Evolutionary conservation across 2,888 invertebrate species (phyloP), one percentile per base, ranked within the genome.

Genomic region (Cremastinae sp.): DNA sequence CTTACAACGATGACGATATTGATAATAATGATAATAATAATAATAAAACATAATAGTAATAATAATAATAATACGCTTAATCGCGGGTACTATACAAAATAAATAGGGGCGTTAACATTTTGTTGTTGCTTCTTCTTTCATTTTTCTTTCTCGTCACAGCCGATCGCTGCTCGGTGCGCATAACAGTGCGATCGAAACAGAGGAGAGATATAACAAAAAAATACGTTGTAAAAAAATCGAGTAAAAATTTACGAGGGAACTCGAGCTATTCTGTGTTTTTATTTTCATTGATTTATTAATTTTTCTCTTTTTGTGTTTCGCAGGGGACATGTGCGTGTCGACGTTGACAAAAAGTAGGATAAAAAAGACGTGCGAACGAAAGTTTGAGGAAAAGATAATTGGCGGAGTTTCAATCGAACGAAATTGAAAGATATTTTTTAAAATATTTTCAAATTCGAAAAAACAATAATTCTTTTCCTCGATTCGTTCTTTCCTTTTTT

Each of bases 31-130:
- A 62, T 14, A 41, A 28, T 22, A 20, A 68, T 56, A 20, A 55
- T 43, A 53, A 61, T 37, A 41, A 43, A 55, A 55, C 43, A 55
- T 56, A 66, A 66, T 66, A 66, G 45, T 68, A 56, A 56, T 53
- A 45, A 45, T 66, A 56, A 66, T 66, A 37, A 66, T 66, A 66
- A 56, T 66, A 66, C 37, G 35, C 53, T 58, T 64, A 70, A 55
- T 55, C 56, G 55, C 55, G 56, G 39, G 55, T 51, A 68, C 75
- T 75, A 75, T 75, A 75, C 75, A 75, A 75, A 75, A 75, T 75
- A 75, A 75, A 75, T 75, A 75, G 56, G 66, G 62, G 68, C 28
- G 18, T 47, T 14, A 20, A 65, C 35, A 35, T 61, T 55, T 43
- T 64, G 12, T 28, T 41, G 2, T 39, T 58, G 22, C 43, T 41